Percentiles rank a stretch among this genome's conserved stretches.
Conservation (phyloP, 1,140 invertebrate species). For the Cydia strobilella region DNA sequence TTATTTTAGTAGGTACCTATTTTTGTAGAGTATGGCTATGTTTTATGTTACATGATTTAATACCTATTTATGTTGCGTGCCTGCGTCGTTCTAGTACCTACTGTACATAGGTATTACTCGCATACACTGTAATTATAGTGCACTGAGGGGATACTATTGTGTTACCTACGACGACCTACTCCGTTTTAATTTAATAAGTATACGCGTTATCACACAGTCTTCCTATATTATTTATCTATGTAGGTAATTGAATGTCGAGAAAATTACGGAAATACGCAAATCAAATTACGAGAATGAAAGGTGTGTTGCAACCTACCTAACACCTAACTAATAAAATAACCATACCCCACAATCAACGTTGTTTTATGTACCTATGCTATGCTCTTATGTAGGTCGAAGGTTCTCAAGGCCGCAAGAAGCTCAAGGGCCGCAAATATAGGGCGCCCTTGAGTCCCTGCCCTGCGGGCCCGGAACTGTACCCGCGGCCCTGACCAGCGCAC, state of each 20-base stretch:
- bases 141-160: slow-evolving; percentile 1
- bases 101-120: not conserved
- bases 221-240: not conserved
- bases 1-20: not conserved
- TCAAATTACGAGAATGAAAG: too few relatives aligned
- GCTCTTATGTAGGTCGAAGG: slow-evolving; percentile 3
- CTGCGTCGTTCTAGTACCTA: not conserved
- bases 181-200: not conserved
- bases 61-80: not conserved
- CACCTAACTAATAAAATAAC: too few relatives aligned
- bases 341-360: too few relatives aligned
- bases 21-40: not conserved
- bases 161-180: not conserved
- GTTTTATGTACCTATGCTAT: not conserved
- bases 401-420: not conserved
- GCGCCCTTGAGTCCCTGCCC: not conserved
- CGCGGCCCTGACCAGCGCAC: slow-evolving; percentile 26
- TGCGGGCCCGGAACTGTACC: not conserved
- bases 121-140: slow-evolving; percentile 6
- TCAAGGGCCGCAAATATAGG: slow-evolving; percentile 20
- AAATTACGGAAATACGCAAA: too few relatives aligned
- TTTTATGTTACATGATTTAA: not conserved
- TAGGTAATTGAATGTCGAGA: not conserved
- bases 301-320: too few relatives aligned
- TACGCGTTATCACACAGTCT: not conserved